Conservation (phyloP, 1,140 invertebrate species). For the Eufriesea mexicana region DNA sequence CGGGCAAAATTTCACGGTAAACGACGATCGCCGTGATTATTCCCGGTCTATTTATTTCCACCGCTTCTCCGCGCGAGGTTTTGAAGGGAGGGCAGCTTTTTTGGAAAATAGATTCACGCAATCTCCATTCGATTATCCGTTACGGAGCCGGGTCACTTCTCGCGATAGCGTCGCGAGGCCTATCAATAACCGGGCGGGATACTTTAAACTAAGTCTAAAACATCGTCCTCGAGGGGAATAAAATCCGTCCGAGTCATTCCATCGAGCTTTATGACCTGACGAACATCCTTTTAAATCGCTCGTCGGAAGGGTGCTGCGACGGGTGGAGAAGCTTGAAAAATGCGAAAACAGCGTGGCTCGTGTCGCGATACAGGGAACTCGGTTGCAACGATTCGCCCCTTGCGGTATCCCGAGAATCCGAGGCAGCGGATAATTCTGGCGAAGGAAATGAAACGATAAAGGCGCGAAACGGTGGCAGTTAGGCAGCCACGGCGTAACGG, state of each 20-base stretch:
- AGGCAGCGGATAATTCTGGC: no score
- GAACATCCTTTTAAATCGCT: slow-evolving; percentile 64
- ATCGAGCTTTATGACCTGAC: slow-evolving; percentile 66
- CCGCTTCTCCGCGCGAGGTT: no score
- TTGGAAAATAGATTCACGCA: slow-evolving; percentile 34
- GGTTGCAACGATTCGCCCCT: no score
- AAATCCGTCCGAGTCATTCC: slow-evolving; percentile 71
- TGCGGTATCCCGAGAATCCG: no score
- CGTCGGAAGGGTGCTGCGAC: neutral
- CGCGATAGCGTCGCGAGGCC: slow-evolving; percentile 62
- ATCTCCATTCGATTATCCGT: slow-evolving; percentile 40
- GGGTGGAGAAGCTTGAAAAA: neutral
- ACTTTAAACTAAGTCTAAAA: slow-evolving; percentile 81
- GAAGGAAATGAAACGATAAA: no score
- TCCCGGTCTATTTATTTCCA: no score
- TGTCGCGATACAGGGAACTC: no score
- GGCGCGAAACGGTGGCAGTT: no score
- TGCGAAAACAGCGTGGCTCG: neutral
- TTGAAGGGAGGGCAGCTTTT: neutral
- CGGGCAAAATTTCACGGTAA: neutral
- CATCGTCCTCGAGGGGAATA: slow-evolving; percentile 77
- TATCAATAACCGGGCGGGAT: slow-evolving; percentile 74
- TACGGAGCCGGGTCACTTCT: slow-evolving; percentile 66
- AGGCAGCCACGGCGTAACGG: no score
- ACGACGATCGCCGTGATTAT: no score